A percentile compares a stretch with the other conserved stretches of the same genome.
Evolutionary conservation across 92 coral and sea anemone genomes (phyloP).

Genomic region (Porites cylindrica): DNA sequence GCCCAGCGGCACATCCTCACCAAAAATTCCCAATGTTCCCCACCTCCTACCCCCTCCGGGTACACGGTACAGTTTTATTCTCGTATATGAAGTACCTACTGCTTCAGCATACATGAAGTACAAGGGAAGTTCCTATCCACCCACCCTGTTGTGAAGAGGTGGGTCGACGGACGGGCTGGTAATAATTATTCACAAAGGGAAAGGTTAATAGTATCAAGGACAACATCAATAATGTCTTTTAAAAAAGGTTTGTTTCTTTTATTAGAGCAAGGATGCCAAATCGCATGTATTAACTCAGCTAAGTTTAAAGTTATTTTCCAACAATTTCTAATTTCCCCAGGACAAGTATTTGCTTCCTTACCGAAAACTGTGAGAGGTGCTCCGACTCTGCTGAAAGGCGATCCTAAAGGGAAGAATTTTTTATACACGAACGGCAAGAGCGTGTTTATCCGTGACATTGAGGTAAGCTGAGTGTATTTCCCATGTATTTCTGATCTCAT

Average conservation of each 20-base stretch:
- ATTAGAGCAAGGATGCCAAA: not conserved
- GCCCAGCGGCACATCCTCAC: too few relatives aligned
- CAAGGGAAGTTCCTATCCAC: too few relatives aligned
- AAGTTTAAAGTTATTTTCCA: not conserved
- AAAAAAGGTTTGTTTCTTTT: constrained; percentile 28
- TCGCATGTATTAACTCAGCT: not conserved
- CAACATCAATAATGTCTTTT: constrained; percentile 5
- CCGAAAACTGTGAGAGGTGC: constrained; percentile 86
- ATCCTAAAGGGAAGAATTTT: constrained; percentile 95
- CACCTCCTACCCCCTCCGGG: too few relatives aligned
- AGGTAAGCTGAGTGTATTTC: constrained; percentile 65
- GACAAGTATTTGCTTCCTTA: constrained; percentile 75
- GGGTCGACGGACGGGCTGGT: too few relatives aligned
- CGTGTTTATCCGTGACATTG: constrained; percentile 91
- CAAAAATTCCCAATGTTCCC: too few relatives aligned
- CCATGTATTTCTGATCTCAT: not conserved
- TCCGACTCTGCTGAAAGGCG: constrained; percentile 82
- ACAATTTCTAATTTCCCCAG: constrained; percentile 44
- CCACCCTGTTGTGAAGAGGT: too few relatives aligned
- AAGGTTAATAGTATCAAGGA: too few relatives aligned
- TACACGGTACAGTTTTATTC: too few relatives aligned
- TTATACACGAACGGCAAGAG: constrained; percentile 88
- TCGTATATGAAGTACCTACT: too few relatives aligned
- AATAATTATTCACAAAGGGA: too few relatives aligned
- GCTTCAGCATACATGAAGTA: too few relatives aligned